These are phyloP conservation scores for Aleiodes alternator DNA, from an alignment of 2,888 invertebrate species.

Conservation along the genomic window DNA sequence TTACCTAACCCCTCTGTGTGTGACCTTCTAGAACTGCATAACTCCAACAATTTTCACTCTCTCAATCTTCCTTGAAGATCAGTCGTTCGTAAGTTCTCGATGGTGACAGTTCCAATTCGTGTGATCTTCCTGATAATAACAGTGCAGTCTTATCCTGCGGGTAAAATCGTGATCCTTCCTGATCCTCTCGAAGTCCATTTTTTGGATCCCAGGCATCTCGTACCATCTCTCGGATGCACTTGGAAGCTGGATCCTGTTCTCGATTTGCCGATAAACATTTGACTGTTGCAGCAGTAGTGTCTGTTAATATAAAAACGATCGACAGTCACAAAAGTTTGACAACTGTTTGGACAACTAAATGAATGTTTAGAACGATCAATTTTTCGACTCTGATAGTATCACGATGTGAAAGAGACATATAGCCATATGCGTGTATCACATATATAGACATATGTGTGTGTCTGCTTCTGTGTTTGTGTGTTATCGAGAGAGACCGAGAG, in stretches of 20 bases:
- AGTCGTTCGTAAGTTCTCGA: background rate
- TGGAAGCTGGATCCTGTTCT: slow-evolving; percentile 65
- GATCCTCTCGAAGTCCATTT: slow-evolving; percentile 65
- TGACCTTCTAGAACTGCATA: slow-evolving; percentile 45
- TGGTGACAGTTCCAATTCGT: too few species aligned
- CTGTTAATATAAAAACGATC: too few species aligned
- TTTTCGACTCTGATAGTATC: too few species aligned
- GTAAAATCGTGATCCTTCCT: slow-evolving; percentile 7
- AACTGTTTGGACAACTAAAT: too few species aligned
- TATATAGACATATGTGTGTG: too few species aligned
- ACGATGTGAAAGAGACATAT: background rate
- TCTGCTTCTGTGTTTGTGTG: too few species aligned
- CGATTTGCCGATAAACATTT: slow-evolving; percentile 70
- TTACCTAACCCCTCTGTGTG: slow-evolving; percentile 46
- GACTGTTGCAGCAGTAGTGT: slow-evolving; percentile 55
- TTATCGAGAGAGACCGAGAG: too few species aligned
- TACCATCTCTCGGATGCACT: slow-evolving; percentile 68
- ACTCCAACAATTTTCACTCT: slow-evolving; percentile 3
- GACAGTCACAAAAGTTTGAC: too few species aligned
- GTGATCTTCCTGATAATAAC: too few species aligned
- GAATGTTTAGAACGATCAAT: too few species aligned
- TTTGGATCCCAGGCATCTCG: slow-evolving; percentile 58
- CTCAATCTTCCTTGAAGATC: slow-evolving; percentile 4
- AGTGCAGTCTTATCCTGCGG: too few species aligned
- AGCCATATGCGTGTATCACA: too few species aligned